Evolutionary conservation across 2,888 invertebrate genomes (phyloP).

Genomic region (Pharmacophagus antenor): DNA sequence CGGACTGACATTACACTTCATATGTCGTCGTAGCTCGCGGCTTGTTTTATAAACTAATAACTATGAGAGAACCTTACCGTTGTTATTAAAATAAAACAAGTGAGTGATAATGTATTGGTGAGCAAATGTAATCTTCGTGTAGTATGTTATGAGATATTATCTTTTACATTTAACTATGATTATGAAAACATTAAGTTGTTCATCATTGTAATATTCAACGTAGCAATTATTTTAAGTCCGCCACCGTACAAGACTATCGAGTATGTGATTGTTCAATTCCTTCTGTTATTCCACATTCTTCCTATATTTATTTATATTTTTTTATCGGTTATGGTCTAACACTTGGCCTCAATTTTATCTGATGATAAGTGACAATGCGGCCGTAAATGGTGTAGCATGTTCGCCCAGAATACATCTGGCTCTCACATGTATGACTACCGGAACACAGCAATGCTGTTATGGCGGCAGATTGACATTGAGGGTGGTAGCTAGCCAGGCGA

Average conservation of each 20-base stretch:
- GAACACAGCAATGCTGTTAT: too few species aligned
- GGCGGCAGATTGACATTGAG: too few species aligned
- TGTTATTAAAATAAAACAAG: not conserved
- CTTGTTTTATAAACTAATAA: slow-evolving; percentile 4
- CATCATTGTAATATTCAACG: not conserved
- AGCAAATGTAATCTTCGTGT: not conserved
- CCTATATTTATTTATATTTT: too few species aligned
- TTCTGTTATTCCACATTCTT: too few species aligned
- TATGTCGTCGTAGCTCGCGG: not conserved
- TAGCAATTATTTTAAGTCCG: not conserved
- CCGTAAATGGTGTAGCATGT: too few species aligned
- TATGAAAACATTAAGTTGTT: not conserved
- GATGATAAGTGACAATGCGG: too few species aligned
- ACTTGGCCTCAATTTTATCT: not conserved
- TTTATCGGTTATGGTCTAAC: too few species aligned
- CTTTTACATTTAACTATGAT: not conserved
- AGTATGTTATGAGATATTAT: not conserved
- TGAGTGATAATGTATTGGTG: not conserved
- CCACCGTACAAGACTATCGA: not conserved
- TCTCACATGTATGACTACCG: too few species aligned
- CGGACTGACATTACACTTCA: not conserved
- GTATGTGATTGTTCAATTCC: not conserved
- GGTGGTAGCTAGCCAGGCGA: too few species aligned
- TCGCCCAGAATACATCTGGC: too few species aligned
- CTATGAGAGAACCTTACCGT: not conserved